Percentiles rank a stretch among this genome's conserved stretches.
Evolutionary conservation across 2,797 vertebrate genomes (phyloP).

Genomic region (Ceryle rudis): DNA sequence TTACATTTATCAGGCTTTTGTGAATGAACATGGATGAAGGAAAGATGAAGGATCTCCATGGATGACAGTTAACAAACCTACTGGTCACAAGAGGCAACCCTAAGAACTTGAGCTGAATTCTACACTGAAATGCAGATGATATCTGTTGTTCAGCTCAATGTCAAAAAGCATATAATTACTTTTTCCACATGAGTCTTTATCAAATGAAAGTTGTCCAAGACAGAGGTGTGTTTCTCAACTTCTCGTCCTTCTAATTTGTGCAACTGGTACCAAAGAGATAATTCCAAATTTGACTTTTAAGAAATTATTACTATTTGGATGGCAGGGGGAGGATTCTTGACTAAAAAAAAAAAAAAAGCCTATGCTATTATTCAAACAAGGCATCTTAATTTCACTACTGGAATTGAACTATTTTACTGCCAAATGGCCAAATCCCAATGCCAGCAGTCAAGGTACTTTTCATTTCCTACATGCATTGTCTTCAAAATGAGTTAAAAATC

Average conservation of each 20-base stretch:
- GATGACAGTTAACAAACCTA: not conserved
- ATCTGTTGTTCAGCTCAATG: not conserved
- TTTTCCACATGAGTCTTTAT: not conserved
- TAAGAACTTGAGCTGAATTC: not conserved
- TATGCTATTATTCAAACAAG: not conserved
- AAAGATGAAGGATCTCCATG: not conserved
- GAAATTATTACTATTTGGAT: not conserved
- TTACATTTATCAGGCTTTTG: accelerated
- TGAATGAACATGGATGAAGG: not conserved
- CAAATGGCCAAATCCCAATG: not conserved
- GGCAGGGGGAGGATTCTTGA: not conserved
- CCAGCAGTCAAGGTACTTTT: not conserved
- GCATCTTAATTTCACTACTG: not conserved
- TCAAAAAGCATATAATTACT: not conserved
- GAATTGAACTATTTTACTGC: not conserved
- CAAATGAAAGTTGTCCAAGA: not conserved
- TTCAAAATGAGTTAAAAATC: not conserved
- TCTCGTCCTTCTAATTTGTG: not conserved
- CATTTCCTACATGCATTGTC: accelerated
- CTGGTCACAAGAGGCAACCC: not conserved
- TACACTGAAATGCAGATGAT: not conserved
- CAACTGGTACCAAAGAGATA: not conserved
- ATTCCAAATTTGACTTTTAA: not conserved
- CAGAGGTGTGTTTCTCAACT: not conserved
- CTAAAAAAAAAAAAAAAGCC: not conserved